phyloP scores from a whole-genome alignment of 2,113 vertebrate species.

The Ondatra zibethicus region DNA sequence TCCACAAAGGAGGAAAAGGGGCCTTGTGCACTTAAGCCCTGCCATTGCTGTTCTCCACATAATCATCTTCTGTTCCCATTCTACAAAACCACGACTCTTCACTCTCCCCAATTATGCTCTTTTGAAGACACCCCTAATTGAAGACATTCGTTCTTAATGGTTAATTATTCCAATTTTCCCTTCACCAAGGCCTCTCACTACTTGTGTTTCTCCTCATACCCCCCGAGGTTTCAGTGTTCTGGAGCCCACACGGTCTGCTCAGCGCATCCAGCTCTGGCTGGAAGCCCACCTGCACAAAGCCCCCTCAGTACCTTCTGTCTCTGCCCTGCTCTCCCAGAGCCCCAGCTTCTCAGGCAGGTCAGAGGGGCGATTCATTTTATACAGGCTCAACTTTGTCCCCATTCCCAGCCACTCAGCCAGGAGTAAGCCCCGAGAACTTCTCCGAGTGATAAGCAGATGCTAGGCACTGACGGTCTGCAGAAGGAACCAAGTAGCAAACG shows the following conservation, averaged over 20 bases:
- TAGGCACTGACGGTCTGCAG: not conserved
- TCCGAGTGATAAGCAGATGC: not conserved
- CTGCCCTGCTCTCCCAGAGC: not conserved
- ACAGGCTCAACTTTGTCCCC: slow-evolving; percentile 54
- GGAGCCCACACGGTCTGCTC: slow-evolving; percentile 6
- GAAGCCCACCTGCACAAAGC: slow-evolving; percentile 45
- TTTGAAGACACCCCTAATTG: slow-evolving; percentile 53
- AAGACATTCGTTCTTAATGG: slow-evolving; percentile 10
- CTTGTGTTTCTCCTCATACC: not conserved
- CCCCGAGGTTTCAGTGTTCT: not conserved
- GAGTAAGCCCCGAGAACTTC: slow-evolving; percentile 8
- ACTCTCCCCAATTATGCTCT: slow-evolving; percentile 39
- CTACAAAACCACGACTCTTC: not conserved
- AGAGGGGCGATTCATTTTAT: slow-evolving; percentile 51
- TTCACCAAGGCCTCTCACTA: not conserved
- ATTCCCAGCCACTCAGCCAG: slow-evolving; percentile 3
- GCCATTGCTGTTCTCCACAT: not conserved
- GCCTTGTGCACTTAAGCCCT: not conserved
- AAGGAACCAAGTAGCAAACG: not conserved
- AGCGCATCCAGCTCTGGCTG: slow-evolving; percentile 43
- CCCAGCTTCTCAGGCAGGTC: slow-evolving; percentile 16
- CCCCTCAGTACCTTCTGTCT: not conserved
- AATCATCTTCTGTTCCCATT: not conserved
- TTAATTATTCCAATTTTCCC: slow-evolving; percentile 46
- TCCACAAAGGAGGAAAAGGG: not conserved